Conservation (phyloP, 2,888 invertebrate genomes). For the Colletes collaris region DNA sequence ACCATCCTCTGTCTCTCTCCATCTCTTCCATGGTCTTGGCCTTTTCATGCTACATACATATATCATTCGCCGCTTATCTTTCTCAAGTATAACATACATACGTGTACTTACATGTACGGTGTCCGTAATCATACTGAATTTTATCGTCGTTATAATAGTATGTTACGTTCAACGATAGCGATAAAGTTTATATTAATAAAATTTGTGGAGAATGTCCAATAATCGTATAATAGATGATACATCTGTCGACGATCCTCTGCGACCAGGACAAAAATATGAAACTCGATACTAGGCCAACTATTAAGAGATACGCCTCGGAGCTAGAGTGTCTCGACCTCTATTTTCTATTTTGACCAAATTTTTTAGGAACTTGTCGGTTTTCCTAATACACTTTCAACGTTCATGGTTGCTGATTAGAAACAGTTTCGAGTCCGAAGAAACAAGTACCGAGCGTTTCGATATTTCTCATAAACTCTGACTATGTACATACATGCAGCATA, state of each 20-base stretch:
- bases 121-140: slow-evolving; percentile 60
- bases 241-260: slow-evolving; percentile 73
- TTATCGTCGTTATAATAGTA: slow-evolving; percentile 71
- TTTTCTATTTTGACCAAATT: neutral
- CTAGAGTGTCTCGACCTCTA: slow-evolving; percentile 50
- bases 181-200: slow-evolving; percentile 81
- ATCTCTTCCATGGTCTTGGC: slow-evolving; percentile 28
- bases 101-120: too few relatives aligned
- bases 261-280: slow-evolving; percentile 76
- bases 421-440: neutral
- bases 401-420: neutral
- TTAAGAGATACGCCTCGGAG: slow-evolving; percentile 73
- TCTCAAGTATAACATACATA: neutral
- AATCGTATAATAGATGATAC: slow-evolving; percentile 74
- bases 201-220: slow-evolving; percentile 79
- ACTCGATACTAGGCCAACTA: slow-evolving; percentile 81
- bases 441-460: neutral
- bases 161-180: slow-evolving; percentile 78
- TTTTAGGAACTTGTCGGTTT: slow-evolving; percentile 22
- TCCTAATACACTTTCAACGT: neutral
- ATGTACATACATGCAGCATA: too few relatives aligned
- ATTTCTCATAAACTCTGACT: neutral
- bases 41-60: neutral
- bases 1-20: neutral
- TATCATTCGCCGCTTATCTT: neutral